Base-by-base conservation (phyloP, 2,888 invertebrate genomes). In the Quadriops clusia region DNA sequence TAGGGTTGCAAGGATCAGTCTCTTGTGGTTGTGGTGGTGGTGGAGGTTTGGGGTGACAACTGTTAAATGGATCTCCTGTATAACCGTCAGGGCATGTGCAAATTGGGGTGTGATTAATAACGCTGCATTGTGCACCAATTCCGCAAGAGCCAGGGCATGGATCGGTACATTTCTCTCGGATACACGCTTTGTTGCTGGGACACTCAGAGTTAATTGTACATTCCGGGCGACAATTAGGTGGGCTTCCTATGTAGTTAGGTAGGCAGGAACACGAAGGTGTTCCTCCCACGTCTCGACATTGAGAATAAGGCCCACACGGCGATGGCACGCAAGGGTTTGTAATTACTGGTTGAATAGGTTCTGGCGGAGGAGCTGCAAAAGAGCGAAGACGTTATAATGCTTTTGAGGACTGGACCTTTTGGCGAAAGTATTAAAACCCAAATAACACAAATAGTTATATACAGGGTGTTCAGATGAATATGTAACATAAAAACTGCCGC, bases 251-350 rank as follows among this genome's bases (percentile, higher is more conserved):
- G 48, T 69, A 78, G 31, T 65, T 64, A 1, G 64, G 51, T 17
- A 70, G 47, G 45, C 76, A 76, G n/a, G 69, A 65, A 44, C 76
- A 76, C 2, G 77, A 72, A 4, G 77, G 76, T 46, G 43, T 51
- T 41, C 49, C 48, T 22, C 47, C 46, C 30, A 72, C 57, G 47
- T 76, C 75, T 32, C 72, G 71, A 51, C 86, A 86, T 51, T 77
- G 68, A 41, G 81, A 76, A 51, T 84, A 80, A 5, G 82, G 71
- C 11, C 84, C 85, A 48, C 85, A 85, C 1, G 84, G 84, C 20
- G 80, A 77, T 32, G 85, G 85, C 23, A 71, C 60, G 43, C 79
- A 80, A 4, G 75, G 76, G 43, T 72, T 67, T 3, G 52, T 47
- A 29, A 60, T 52, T 24, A 57, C 54, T 27, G 55, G 55, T n/a